Conservation (phyloP, 2,888 invertebrate genomes). For the Tetragonula carbonaria region DNA sequence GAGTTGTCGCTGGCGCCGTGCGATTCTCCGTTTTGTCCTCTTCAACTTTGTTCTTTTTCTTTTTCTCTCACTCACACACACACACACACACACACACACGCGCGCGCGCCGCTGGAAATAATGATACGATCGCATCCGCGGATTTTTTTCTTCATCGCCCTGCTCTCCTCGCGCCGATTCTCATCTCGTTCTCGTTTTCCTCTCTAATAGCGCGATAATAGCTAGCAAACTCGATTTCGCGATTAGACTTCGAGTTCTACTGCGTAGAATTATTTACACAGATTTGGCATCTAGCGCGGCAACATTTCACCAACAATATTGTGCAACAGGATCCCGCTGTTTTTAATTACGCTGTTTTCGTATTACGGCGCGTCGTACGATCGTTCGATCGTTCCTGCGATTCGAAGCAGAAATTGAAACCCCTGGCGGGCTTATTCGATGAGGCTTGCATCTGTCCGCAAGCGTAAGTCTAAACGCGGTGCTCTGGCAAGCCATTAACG, state of each 20-base stretch:
- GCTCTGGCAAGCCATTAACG: neutral
- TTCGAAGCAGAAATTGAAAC: neutral
- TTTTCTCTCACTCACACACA: conserved; percentile 20
- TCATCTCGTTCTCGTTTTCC: no score
- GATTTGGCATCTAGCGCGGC: no score
- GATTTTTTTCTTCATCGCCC: no score
- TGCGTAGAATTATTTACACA: no score
- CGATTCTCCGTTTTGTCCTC: conserved; percentile 51
- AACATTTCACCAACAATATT: neutral
- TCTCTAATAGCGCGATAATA: no score
- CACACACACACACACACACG: no score
- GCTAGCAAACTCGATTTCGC: no score
- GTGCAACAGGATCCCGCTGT: neutral
- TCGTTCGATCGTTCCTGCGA: neutral
- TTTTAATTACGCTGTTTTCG: neutral
- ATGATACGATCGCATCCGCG: no score
- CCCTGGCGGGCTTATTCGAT: neutral
- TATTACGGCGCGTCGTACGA: no score
- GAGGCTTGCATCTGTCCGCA: neutral
- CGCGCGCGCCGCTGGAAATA: conserved; percentile 59
- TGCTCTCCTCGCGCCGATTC: no score
- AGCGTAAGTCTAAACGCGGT: conserved; percentile 1
- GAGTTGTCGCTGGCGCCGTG: conserved; percentile 57
- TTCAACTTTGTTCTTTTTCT: conserved; percentile 9
- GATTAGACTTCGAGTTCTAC: no score